Evolutionary conservation across 2,888 invertebrate genomes (phyloP).

Genomic region (Apotomis turbidana): DNA sequence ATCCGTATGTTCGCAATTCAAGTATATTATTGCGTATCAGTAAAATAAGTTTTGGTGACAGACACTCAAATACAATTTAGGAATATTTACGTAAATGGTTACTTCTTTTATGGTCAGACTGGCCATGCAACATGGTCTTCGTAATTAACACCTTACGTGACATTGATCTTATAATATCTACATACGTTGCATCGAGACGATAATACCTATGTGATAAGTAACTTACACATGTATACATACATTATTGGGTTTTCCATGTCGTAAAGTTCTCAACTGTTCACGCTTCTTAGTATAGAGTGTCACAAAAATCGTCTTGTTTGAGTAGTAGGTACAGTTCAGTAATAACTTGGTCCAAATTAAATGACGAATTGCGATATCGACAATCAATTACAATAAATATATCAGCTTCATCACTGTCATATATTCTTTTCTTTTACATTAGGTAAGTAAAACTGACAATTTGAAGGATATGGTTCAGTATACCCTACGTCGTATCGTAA

Average conservation of each 20-base stretch:
- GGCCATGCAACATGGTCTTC: slow-evolving; percentile 1
- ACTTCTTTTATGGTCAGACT: not conserved
- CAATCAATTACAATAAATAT: too few species aligned
- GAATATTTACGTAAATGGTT: slow-evolving; percentile 5
- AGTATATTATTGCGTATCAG: not conserved
- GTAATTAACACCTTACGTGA: slow-evolving; percentile 12
- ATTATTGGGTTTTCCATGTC: not conserved
- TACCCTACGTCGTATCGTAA: too few species aligned
- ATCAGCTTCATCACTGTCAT: too few species aligned
- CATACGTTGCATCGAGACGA: not conserved
- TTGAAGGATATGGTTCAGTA: too few species aligned
- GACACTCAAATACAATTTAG: not conserved
- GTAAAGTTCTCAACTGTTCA: too few species aligned
- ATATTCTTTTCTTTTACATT: too few species aligned
- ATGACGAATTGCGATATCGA: too few species aligned
- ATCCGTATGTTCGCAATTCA: not conserved
- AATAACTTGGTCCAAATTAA: too few species aligned
- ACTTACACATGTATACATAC: not conserved
- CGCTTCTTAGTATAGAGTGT: too few species aligned
- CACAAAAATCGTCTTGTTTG: too few species aligned
- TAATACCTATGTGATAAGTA: not conserved
- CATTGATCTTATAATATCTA: not conserved
- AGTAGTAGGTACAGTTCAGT: too few species aligned
- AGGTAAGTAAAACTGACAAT: too few species aligned
- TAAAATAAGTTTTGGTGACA: not conserved